phyloP scores from a whole-genome alignment of 2,113 vertebrate species.

The Rhineura floridana region DNA sequence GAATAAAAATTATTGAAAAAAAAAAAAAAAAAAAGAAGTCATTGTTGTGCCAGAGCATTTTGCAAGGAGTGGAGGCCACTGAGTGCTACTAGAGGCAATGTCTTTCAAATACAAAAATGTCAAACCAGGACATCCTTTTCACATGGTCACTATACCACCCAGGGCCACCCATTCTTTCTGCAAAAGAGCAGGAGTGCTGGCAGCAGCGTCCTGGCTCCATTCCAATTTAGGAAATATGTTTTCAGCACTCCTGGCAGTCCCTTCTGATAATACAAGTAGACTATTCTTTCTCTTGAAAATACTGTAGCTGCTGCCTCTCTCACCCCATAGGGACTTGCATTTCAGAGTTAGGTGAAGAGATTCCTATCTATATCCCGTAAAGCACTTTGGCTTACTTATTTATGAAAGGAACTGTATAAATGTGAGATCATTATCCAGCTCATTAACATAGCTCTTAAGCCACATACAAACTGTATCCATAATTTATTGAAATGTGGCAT shows the following conservation, averaged over 20 bases:
- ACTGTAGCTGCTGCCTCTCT: background rate
- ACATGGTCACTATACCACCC: background rate
- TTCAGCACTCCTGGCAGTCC: background rate
- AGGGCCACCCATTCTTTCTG: background rate
- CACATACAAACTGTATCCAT: conserved; percentile 28
- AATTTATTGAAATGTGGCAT: conserved; percentile 27
- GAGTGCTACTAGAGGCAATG: background rate
- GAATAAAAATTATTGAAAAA: too few species aligned
- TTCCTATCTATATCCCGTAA: conserved; percentile 4
- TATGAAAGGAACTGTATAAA: conserved; percentile 20
- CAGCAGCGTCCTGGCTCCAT: background rate
- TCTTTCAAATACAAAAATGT: background rate
- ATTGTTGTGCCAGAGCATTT: background rate
- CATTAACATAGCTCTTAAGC: conserved; percentile 34
- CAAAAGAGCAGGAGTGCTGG: background rate
- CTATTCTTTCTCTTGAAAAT: background rate
- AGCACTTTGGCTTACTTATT: conserved; percentile 20
- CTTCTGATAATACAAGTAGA: background rate
- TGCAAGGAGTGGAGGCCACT: too few species aligned
- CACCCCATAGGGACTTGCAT: background rate
- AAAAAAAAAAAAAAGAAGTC: background rate
- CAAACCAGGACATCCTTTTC: conserved; percentile 2
- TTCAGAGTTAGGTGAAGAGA: conserved; percentile 17
- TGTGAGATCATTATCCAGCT: conserved; percentile 32
- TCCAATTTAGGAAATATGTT: background rate